These are phyloP conservation scores for Corythaixoides concolor DNA, from an alignment of 2,113 vertebrate species.

Conservation along the genomic window DNA sequence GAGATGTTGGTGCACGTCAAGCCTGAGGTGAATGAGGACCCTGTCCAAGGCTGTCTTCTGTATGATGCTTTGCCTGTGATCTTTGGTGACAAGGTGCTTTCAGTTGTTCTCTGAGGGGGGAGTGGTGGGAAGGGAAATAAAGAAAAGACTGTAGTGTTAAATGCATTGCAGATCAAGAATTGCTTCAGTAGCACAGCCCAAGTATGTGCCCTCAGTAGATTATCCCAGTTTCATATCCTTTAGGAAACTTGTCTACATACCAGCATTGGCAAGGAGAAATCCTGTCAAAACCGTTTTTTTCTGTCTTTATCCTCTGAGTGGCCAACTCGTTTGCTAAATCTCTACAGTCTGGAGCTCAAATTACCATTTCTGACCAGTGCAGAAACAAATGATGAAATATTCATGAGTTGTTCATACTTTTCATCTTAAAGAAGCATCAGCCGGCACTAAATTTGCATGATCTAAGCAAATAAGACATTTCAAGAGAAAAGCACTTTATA, in stretches of 20 bases:
- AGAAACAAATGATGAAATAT: constrained; percentile 56
- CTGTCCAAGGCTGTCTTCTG: neutral
- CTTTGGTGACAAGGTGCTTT: neutral
- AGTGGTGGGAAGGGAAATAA: neutral
- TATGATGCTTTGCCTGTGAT: neutral
- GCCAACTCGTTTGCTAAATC: neutral
- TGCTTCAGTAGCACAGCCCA: neutral
- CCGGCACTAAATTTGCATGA: constrained; percentile 36
- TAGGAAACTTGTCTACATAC: neutral
- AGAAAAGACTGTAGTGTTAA: neutral
- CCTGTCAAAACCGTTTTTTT: neutral
- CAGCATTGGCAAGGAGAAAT: neutral
- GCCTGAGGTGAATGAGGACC: neutral
- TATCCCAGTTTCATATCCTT: neutral
- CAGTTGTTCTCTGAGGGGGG: neutral
- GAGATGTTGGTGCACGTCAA: neutral
- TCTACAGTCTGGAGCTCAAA: neutral
- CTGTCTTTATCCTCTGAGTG: neutral
- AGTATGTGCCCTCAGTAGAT: neutral
- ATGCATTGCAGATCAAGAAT: neutral
- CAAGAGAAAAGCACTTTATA: neutral
- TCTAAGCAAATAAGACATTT: neutral
- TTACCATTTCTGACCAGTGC: constrained; percentile 58
- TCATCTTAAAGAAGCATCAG: constrained; percentile 1
- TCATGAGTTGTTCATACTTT: constrained; percentile 40